Conservation (phyloP, 1,140 invertebrate genomes). For the Tetramorium alpestre region DNA sequence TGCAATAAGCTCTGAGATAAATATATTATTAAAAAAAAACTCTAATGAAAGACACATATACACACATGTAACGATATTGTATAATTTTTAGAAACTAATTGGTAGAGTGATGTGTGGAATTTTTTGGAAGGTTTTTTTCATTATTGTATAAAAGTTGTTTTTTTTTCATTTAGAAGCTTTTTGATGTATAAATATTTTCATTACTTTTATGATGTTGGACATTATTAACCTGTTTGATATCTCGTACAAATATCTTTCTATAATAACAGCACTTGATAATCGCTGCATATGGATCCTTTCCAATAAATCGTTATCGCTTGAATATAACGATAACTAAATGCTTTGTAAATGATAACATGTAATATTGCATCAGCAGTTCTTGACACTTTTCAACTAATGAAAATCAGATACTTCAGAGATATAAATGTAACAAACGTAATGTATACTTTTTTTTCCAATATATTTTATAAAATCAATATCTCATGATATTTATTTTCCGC, state of each 20-base stretch:
- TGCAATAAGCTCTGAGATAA: background rate
- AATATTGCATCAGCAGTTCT: background rate
- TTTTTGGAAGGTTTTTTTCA: background rate
- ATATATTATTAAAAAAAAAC: background rate
- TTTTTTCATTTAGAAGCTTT: background rate
- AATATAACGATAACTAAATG: background rate
- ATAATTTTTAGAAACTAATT: background rate
- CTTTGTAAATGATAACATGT: background rate
- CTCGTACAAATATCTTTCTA: background rate
- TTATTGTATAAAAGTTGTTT: background rate
- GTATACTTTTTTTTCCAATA: background rate
- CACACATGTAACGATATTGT: background rate
- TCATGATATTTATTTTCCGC: slow-evolving; percentile 36
- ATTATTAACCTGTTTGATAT: slow-evolving; percentile 21
- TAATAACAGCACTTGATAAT: background rate
- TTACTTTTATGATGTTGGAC: background rate
- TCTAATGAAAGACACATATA: background rate
- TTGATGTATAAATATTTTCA: background rate
- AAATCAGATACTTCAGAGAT: slow-evolving; percentile 13
- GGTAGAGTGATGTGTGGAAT: background rate
- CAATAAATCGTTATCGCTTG: slow-evolving; percentile 14
- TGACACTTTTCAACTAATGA: slow-evolving; percentile 15
- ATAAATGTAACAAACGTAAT: background rate
- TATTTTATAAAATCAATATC: slow-evolving; percentile 32
- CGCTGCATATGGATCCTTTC: background rate